Conservation (phyloP, 2,797 vertebrate genomes). For the Clarias fuscus region DNA sequence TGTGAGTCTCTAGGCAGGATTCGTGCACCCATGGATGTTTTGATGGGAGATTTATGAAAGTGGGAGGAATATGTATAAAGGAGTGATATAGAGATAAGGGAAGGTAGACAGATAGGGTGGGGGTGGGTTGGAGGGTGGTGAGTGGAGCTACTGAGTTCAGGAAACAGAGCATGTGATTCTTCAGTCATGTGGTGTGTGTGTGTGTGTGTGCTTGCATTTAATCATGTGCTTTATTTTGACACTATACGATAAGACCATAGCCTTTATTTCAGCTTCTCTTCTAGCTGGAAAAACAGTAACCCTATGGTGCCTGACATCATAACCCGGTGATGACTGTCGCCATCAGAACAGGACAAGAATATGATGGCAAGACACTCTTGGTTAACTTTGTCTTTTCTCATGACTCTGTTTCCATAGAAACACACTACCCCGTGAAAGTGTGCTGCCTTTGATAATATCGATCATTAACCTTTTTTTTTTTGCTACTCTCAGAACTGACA, state of each 20-base stretch:
- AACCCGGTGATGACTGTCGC: constrained; percentile 53
- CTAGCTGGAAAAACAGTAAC: not conserved
- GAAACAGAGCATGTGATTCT: constrained; percentile 81
- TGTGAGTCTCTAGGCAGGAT: constrained; percentile 72
- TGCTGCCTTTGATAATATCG: constrained; percentile 51
- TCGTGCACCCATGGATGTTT: constrained; percentile 58
- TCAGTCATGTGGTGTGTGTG: constrained; percentile 65
- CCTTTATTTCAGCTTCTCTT: not conserved
- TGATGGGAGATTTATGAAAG: constrained; percentile 51
- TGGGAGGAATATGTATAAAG: constrained; percentile 30
- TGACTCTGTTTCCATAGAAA: constrained; percentile 57
- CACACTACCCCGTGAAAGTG: constrained; percentile 44
- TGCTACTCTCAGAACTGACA: constrained; percentile 31
- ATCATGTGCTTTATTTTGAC: constrained; percentile 56
- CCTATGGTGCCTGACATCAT: not conserved
- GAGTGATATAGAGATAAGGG: constrained; percentile 6
- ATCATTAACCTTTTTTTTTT: constrained; percentile 50
- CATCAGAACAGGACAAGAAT: constrained; percentile 37
- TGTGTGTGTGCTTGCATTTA: constrained; percentile 46
- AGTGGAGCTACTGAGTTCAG: constrained; percentile 64
- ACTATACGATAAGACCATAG: not conserved
- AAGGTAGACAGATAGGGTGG: not conserved
- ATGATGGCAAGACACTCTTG: constrained; percentile 31
- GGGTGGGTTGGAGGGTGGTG: constrained; percentile 39
- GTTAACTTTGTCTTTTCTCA: constrained; percentile 27